A percentile compares a stretch with the other conserved stretches of the same genome.
Evolutionary conservation across 1,140 invertebrate genomes (phyloP).

Genomic region (Helicorthomorpha holstii): DNA sequence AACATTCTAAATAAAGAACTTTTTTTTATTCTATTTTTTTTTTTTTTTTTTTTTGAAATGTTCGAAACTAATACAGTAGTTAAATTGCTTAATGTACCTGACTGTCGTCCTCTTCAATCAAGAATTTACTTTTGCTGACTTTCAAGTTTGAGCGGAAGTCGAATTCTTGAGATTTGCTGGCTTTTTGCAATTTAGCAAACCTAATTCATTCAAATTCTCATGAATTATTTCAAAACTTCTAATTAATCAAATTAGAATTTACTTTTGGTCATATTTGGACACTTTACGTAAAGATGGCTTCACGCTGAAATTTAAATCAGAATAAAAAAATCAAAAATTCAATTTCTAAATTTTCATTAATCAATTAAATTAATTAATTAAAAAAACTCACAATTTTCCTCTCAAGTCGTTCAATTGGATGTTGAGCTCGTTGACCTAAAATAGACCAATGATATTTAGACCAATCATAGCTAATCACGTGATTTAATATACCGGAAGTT

Average conservation of each 20-base stretch:
- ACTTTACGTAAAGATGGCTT: conserved; percentile 99
- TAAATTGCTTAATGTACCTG: too few relatives aligned
- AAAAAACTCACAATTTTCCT: conserved; percentile 93
- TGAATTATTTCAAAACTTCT: neutral
- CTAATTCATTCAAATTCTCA: conserved; percentile 4
- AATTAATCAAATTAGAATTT: conserved; percentile 15
- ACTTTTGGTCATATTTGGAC: conserved; percentile 98
- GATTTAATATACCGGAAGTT: too few relatives aligned
- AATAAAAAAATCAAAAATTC: neutral
- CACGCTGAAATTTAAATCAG: conserved; percentile 35
- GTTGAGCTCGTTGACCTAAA: conserved; percentile 94
- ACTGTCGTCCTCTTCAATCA: conserved; percentile 92
- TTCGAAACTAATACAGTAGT: too few relatives aligned
- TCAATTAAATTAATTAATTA: neutral
- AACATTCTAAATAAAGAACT: too few relatives aligned
- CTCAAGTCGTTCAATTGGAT: conserved; percentile 98
- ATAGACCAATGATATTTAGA: too few relatives aligned
- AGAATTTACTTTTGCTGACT: conserved; percentile 96
- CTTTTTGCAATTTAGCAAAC: conserved; percentile 90
- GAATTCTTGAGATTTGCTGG: conserved; percentile 77
- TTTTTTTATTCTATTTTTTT: too few relatives aligned
- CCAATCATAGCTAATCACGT: too few relatives aligned
- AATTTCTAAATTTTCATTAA: too few relatives aligned
- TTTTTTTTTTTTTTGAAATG: too few relatives aligned
- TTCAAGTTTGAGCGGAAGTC: conserved; percentile 99